Evolutionary conservation across 2,888 invertebrate species (phyloP), one percentile per base, ranked within the genome.

Genomic region (Chrysotoxum bicinctum): DNA sequence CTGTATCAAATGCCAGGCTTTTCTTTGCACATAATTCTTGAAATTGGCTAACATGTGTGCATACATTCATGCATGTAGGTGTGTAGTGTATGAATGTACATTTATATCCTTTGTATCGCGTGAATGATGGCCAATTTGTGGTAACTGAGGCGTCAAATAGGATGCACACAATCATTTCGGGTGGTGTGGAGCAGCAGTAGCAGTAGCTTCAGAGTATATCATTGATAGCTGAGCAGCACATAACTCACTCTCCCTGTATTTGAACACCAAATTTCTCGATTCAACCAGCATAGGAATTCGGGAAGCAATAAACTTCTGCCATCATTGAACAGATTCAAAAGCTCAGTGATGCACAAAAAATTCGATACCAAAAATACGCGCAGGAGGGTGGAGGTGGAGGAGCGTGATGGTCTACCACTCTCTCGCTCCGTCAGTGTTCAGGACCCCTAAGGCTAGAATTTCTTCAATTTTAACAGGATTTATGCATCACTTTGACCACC

Each of bases 61-160:
- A 32, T 32, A 8, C 7, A 45, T 19, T 19, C 26, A 37, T n/a
- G 21, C 8, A 35, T 19, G 32, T 60, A 16, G 8, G 26, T 3
- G 10, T 35, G 26, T 26, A n/a, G 10, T 35, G 26, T 26, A n/a
- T 7, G 23, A n/a, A 43, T 54, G 9, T 16, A 54, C 19, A 40
- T 23, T 37, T 56, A 35, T 43, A 60, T 60, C 54, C 68, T 69
- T 78, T 83, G 84, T 75, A 70, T 37, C 56, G 70, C 78, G 68
- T 64, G 58, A 80, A 50, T 84, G 84, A 75, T 64, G 70, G 68
- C 66, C 84, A 84, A 84, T 84, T 84, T 79, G 75, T 70, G 66
- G 64, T 62, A 43, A 75, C 54, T 75, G 52, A 79, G 26, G 66
- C 75, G 75, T 45, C 75, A 84, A 84, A 84, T 79, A 60, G 84